These are phyloP conservation scores for Diaprepes abbreviatus DNA, from an alignment of 2,888 invertebrate species.

Conservation along the genomic window DNA sequence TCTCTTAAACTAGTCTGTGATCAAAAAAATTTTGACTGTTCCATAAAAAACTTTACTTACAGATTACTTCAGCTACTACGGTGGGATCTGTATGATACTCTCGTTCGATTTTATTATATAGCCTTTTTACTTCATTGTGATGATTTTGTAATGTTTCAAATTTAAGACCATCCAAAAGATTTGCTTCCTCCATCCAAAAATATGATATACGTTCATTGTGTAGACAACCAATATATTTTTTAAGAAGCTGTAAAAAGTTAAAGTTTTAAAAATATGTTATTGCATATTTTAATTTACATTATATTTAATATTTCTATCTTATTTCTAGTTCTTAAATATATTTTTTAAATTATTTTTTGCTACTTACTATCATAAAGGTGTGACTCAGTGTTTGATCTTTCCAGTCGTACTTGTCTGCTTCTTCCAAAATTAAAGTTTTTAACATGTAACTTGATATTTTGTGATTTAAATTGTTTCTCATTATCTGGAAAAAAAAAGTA, in stretches of 20 bases:
- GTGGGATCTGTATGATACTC: background rate
- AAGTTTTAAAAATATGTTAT: no score
- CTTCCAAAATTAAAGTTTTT: conserved; percentile 14
- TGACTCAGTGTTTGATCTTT: background rate
- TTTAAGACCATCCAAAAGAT: background rate
- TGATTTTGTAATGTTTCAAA: background rate
- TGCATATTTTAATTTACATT: no score
- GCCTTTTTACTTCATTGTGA: background rate
- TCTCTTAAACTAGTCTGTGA: no score
- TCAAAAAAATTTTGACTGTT: no score
- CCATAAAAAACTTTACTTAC: conserved; percentile 1
- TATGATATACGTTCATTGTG: background rate
- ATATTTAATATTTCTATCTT: no score
- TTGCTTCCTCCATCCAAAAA: background rate
- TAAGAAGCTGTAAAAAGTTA: conserved; percentile 1
- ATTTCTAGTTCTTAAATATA: no score
- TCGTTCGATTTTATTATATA: background rate
- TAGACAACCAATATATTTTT: conserved; percentile 7
- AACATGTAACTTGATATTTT: conserved; percentile 8
- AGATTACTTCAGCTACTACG: conserved; percentile 2
- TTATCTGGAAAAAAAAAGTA: conserved; percentile 4
- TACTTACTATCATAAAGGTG: conserved; percentile 14
- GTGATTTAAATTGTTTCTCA: conserved; percentile 12
- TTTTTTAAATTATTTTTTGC: no score
- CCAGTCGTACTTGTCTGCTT: conserved; percentile 14